These are phyloP conservation scores for Linnaemya tessellans DNA, from an alignment of 2,888 invertebrate species.

Conservation along the genomic window DNA sequence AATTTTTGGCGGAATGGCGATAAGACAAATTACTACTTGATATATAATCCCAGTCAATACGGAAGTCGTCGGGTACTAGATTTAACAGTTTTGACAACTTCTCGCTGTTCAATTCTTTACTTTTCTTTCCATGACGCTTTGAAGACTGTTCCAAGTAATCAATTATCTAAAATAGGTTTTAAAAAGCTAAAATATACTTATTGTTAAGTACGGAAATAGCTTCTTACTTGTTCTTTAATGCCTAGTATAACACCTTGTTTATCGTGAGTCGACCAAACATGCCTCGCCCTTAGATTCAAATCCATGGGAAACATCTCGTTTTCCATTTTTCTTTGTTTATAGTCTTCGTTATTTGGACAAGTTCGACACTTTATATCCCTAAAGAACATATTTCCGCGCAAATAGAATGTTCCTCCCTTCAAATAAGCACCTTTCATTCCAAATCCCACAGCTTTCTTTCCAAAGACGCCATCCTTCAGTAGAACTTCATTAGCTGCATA, in stretches of 20 bases:
- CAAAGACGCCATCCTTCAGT: slow-evolving; percentile 62
- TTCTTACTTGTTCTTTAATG: slow-evolving; percentile 83
- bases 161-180: slow-evolving; percentile 68
- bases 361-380: slow-evolving; percentile 85
- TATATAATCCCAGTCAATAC: slow-evolving; percentile 81
- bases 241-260: slow-evolving; percentile 84
- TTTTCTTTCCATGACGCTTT: background rate
- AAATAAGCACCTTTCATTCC: slow-evolving; percentile 83
- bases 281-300: slow-evolving; percentile 81
- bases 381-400: slow-evolving; percentile 85
- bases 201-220: no score
- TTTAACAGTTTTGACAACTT: slow-evolving; percentile 68
- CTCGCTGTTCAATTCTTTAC: slow-evolving; percentile 53
- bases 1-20: slow-evolving; percentile 87
- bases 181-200: background rate
- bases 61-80: slow-evolving; percentile 74
- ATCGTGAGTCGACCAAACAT: slow-evolving; percentile 86
- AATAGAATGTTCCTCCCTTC: slow-evolving; percentile 83
- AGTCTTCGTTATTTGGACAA: slow-evolving; percentile 86
- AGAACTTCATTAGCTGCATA: slow-evolving; percentile 76
- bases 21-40: slow-evolving; percentile 81
- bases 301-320: slow-evolving; percentile 84
- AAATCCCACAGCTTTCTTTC: slow-evolving; percentile 24
- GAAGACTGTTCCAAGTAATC: slow-evolving; percentile 71
- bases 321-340: slow-evolving; percentile 82